Conservation (phyloP, 2,888 invertebrate genomes). For the Rhogogaster chlorosoma region DNA sequence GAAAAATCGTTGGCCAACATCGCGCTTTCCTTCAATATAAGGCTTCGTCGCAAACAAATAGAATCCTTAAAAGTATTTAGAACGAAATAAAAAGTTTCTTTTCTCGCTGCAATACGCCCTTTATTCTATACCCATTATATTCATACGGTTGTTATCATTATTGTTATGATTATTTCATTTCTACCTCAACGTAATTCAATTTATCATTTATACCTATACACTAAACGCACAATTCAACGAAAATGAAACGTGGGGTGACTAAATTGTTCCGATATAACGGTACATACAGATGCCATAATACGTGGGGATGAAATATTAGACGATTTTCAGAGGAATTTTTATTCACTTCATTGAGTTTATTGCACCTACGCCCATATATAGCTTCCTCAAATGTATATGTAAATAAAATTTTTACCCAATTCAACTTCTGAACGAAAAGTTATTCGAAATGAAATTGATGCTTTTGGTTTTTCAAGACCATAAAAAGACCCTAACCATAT, state of each 20-base stretch:
- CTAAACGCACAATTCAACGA: conserved; percentile 35
- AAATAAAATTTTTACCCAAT: not conserved
- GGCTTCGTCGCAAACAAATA: conserved; percentile 45
- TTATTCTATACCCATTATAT: conserved; percentile 11
- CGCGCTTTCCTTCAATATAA: not conserved
- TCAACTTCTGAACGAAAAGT: not conserved
- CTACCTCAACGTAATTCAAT: conserved; percentile 41
- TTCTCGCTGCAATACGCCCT: not conserved
- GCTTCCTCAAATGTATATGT: not conserved
- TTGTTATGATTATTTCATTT: conserved; percentile 8
- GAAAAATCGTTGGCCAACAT: conserved; percentile 32
- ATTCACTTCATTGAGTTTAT: not conserved
- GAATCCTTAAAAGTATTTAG: conserved; percentile 25
- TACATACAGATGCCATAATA: conserved; percentile 13
- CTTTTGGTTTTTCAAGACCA: too few relatives aligned
- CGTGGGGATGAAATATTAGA: not conserved
- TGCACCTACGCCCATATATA: not conserved
- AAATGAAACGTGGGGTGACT: conserved; percentile 20
- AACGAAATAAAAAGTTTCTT: conserved; percentile 12
- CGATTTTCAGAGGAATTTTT: conserved; percentile 5
- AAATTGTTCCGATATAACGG: conserved; percentile 39
- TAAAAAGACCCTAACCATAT: too few relatives aligned
- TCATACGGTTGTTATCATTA: not conserved
- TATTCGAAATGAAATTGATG: too few relatives aligned
- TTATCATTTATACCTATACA: not conserved